phyloP scores from a whole-genome alignment of 2,888 invertebrate species.

The Biston betularia region DNA sequence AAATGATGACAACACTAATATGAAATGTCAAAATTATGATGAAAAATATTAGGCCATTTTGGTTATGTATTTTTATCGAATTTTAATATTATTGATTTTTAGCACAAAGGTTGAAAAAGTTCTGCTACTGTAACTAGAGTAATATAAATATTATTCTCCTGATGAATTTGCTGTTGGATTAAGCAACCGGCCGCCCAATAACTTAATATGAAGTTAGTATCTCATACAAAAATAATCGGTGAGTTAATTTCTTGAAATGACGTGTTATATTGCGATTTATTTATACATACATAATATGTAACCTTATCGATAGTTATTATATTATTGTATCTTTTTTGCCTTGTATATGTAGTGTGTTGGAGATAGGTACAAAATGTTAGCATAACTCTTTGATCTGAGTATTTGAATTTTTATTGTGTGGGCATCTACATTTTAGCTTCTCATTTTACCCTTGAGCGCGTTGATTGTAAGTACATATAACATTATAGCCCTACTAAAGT shows the following conservation, averaged over 20 bases:
- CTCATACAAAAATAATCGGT: conserved; percentile 54
- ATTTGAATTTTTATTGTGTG: neutral
- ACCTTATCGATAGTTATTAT: conserved; percentile 16
- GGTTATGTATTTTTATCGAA: conserved; percentile 59
- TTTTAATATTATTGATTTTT: conserved; percentile 70
- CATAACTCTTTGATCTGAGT: neutral
- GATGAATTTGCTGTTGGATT: conserved; percentile 29
- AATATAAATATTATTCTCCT: neutral
- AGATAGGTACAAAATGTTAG: neutral
- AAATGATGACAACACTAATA: conserved; percentile 8
- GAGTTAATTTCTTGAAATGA: conserved; percentile 68
- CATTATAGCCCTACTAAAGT: no score
- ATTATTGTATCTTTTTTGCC: neutral
- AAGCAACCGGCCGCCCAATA: conserved; percentile 2
- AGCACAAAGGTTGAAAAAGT: conserved; percentile 52
- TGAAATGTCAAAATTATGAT: conserved; percentile 27
- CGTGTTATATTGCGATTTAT: conserved; percentile 58
- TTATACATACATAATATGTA: conserved; percentile 14
- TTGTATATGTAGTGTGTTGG: neutral
- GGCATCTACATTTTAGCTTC: neutral
- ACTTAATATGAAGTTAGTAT: conserved; percentile 38
- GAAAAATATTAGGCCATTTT: conserved; percentile 65
- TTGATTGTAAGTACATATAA: neutral
- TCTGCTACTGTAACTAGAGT: conserved; percentile 39
- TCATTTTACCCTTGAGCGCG: conserved; percentile 42